Conservation (phyloP, 1,140 invertebrate species). For the Polypedilum vanderplanki region DNA sequence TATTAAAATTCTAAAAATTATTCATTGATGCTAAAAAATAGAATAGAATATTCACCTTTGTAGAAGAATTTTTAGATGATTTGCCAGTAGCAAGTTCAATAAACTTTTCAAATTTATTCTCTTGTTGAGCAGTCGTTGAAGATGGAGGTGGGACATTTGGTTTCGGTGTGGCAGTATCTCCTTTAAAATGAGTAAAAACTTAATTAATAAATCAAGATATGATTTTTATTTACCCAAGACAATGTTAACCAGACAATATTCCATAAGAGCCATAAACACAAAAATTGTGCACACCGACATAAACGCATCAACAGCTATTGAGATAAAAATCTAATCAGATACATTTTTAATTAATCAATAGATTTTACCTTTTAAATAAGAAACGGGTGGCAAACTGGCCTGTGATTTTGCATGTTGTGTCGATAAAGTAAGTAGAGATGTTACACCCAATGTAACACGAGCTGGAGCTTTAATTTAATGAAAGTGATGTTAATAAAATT, state of each 20-base stretch:
- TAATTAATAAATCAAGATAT: background rate
- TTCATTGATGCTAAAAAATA: constrained; percentile 11
- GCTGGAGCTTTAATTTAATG: constrained; percentile 54
- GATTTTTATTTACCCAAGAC: constrained; percentile 48
- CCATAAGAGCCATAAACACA: constrained; percentile 90
- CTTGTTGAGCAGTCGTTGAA: constrained; percentile 35
- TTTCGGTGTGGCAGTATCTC: constrained; percentile 42
- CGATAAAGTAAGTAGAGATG: constrained; percentile 79
- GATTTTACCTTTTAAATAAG: constrained; percentile 63
- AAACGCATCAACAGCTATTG: constrained; percentile 73
- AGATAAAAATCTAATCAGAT: background rate
- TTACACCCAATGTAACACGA: constrained; percentile 82
- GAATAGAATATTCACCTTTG: constrained; percentile 34
- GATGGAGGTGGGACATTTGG: constrained; percentile 43
- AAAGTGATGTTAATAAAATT: no score
- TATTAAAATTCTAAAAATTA: constrained; percentile 33
- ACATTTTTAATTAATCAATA: background rate
- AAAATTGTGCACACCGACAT: constrained; percentile 88
- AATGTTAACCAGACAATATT: constrained; percentile 87
- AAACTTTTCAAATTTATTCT: constrained; percentile 37
- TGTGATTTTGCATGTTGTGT: constrained; percentile 89
- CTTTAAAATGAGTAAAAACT: constrained; percentile 30
- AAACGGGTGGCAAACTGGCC: constrained; percentile 78
- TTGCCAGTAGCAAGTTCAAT: constrained; percentile 30
- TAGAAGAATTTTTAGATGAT: constrained; percentile 30